These are phyloP conservation scores for Sinohyriopsis cumingii DNA, from an alignment of 2,888 invertebrate genomes.

Conservation along the genomic window DNA sequence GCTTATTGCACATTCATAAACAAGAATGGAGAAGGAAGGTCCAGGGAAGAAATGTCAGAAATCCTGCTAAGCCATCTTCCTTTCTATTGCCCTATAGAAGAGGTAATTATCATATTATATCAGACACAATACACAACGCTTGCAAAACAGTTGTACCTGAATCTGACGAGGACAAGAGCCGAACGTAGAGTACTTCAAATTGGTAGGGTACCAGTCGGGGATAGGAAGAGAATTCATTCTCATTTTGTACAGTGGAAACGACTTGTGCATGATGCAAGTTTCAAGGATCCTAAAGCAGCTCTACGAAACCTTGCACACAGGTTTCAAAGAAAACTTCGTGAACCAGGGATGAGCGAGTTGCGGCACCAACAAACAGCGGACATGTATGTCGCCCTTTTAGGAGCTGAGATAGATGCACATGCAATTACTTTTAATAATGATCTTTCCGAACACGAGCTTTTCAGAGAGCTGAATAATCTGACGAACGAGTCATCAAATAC, in stretches of 20 bases:
- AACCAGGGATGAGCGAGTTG: too few relatives aligned
- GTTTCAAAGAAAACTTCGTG: too few relatives aligned
- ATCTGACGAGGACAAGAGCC: too few relatives aligned
- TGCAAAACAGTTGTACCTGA: too few relatives aligned
- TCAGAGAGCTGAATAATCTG: constrained; percentile 23
- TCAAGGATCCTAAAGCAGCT: neutral
- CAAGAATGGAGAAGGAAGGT: neutral
- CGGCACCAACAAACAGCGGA: neutral
- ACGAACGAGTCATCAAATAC: constrained; percentile 24
- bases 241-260: constrained; percentile 4
- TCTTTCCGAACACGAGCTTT: constrained; percentile 23
- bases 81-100: neutral
- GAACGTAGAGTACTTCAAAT: too few relatives aligned
- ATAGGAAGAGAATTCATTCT: too few relatives aligned
- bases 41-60: neutral
- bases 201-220: too few relatives aligned
- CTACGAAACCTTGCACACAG: too few relatives aligned
- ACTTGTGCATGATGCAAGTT: constrained; percentile 18
- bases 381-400: constrained; percentile 15
- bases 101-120: too few relatives aligned
- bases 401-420: constrained; percentile 24
- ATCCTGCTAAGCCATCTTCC: constrained; percentile 1
- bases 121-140: too few relatives aligned
- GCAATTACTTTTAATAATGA: constrained; percentile 32
- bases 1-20: neutral